Conservation (phyloP, 2,113 vertebrate species). For the Chloroceryle aenea region DNA sequence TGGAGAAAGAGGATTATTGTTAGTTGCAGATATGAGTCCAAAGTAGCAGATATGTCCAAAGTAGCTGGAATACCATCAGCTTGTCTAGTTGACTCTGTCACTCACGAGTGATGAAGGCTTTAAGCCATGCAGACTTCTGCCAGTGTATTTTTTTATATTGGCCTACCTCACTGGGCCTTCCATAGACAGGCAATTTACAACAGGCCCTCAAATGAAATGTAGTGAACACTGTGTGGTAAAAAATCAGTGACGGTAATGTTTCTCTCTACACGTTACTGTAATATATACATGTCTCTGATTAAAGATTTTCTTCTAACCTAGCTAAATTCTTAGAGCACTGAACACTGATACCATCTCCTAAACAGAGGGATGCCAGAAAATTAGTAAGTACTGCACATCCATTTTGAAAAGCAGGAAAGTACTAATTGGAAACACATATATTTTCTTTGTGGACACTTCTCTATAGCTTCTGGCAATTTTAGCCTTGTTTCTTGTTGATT, state of each 20-base stretch:
- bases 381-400: not conserved
- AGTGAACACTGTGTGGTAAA: not conserved
- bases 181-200: not conserved
- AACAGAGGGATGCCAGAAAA: not conserved
- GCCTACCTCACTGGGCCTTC: not conserved
- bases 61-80: not conserved
- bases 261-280: not conserved
- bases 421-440: not conserved
- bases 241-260: not conserved
- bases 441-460: not conserved
- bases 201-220: not conserved
- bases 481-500: not conserved
- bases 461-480: not conserved
- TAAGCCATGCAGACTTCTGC: not conserved
- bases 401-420: not conserved
- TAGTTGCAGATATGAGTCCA: not conserved
- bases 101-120: not conserved
- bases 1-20: not conserved
- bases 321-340: not conserved
- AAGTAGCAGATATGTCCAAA: not conserved
- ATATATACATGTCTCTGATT: not conserved
- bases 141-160: not conserved
- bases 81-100: not conserved
- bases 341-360: not conserved
- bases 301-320: not conserved